Evolutionary conservation across 2,888 invertebrate species (phyloP).

Genomic region (Arge pagana): DNA sequence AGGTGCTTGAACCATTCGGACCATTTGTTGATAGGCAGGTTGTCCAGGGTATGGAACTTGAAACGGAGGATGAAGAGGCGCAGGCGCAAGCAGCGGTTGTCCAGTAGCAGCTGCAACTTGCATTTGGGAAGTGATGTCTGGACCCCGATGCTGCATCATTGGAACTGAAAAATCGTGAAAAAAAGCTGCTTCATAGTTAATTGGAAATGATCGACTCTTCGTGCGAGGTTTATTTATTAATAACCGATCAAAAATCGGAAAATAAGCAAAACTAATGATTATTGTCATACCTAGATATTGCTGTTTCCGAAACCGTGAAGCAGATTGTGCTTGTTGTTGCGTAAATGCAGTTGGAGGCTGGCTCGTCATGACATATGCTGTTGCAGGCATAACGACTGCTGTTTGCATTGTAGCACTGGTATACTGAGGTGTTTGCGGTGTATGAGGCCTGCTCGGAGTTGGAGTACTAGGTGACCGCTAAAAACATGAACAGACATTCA

Average conservation of each 20-base stretch:
- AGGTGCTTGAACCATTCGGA: slow-evolving; percentile 56
- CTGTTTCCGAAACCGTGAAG: slow-evolving; percentile 57
- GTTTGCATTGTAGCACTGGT: slow-evolving; percentile 60
- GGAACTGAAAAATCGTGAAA: slow-evolving; percentile 48
- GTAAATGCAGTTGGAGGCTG: slow-evolving; percentile 58
- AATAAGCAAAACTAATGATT: too few species aligned
- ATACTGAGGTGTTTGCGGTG: slow-evolving; percentile 80
- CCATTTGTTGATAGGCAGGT: slow-evolving; percentile 61
- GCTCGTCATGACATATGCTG: slow-evolving; percentile 60
- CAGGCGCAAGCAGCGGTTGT: slow-evolving; percentile 82
- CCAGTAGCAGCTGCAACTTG: slow-evolving; percentile 83
- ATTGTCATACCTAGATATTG: slow-evolving; percentile 49
- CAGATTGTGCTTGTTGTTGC: slow-evolving; percentile 50
- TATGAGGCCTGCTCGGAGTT: slow-evolving; percentile 77
- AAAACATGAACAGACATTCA: too few species aligned
- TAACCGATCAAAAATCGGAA: too few species aligned
- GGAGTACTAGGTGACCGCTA: slow-evolving; percentile 68
- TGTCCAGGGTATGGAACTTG: slow-evolving; percentile 68
- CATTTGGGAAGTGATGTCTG: slow-evolving; percentile 73
- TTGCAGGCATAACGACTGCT: slow-evolving; percentile 57
- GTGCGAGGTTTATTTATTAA: too few species aligned
- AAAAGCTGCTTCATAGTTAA: too few species aligned
- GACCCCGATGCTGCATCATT: slow-evolving; percentile 58
- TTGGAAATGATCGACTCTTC: too few species aligned
- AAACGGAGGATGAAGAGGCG: slow-evolving; percentile 72